Evolutionary conservation across 2,797 vertebrate species (phyloP).

Genomic region (Schizothorax lantsangensis): DNA sequence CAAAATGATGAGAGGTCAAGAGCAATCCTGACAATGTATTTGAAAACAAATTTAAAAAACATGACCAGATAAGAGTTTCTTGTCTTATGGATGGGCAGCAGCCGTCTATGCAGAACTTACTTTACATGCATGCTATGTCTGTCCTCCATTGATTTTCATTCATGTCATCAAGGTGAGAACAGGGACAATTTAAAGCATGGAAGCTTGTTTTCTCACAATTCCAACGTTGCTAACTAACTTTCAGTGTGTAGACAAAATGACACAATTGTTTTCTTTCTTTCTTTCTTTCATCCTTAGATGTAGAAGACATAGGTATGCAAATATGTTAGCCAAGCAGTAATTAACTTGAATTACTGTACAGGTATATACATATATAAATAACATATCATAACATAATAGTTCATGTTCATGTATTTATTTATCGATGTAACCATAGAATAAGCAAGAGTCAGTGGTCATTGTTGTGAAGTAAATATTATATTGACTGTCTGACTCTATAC

Average conservation of each 20-base stretch:
- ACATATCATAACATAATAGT: background rate
- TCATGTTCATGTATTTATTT: background rate
- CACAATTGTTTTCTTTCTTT: background rate
- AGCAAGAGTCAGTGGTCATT: background rate
- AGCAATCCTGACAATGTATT: constrained; percentile 2
- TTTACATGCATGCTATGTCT: constrained; percentile 2
- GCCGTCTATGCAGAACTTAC: constrained; percentile 1
- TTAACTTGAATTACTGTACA: too few relatives aligned
- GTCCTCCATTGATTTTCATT: constrained; percentile 36
- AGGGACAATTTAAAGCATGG: background rate
- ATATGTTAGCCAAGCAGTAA: too few relatives aligned
- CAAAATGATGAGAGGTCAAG: constrained; percentile 7
- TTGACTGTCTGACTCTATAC: background rate
- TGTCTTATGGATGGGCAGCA: background rate
- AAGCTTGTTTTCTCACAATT: background rate
- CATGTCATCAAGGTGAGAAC: constrained; percentile 1
- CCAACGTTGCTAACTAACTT: background rate
- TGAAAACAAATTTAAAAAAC: background rate
- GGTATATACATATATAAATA: too few relatives aligned
- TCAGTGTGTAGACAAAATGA: too few relatives aligned
- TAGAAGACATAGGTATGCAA: background rate
- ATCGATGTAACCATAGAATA: background rate
- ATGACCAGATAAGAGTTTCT: background rate
- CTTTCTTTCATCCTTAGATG: too few relatives aligned
- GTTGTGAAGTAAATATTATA: background rate